These are phyloP conservation scores for Corynorhinus townsendii DNA, from an alignment of 2,113 vertebrate species.

Conservation along the genomic window DNA sequence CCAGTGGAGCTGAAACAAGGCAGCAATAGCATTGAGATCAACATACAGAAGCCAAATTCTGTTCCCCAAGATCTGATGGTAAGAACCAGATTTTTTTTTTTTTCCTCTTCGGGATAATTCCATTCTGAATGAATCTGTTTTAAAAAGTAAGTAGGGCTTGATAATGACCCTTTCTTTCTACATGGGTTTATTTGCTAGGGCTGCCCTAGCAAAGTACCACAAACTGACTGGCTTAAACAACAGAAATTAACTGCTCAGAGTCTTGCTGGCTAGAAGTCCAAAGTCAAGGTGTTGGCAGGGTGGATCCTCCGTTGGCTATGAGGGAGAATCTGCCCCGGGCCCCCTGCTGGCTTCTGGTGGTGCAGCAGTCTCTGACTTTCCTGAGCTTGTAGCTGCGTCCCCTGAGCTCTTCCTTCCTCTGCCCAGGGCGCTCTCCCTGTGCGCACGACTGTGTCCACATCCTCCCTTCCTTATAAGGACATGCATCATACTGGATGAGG, in stretches of 20 bases:
- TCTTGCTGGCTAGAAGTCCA: not conserved
- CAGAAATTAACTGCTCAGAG: not conserved
- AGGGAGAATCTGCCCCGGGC: not conserved
- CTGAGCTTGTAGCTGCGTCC: not conserved
- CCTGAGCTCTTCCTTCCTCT: not conserved
- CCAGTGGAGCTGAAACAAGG: slow-evolving; percentile 71
- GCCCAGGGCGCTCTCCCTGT: accelerated
- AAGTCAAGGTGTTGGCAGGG: not conserved
- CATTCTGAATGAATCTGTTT: slow-evolving; percentile 38
- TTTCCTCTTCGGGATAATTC: slow-evolving; percentile 46
- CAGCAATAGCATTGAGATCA: slow-evolving; percentile 75
- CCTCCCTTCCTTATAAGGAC: not conserved
- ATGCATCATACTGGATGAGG: not conserved
- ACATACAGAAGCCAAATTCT: slow-evolving; percentile 77
- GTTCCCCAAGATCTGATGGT: slow-evolving; percentile 76
- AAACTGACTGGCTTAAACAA: not conserved
- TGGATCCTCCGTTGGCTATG: not conserved
- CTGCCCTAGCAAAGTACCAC: not conserved
- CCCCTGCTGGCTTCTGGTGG: not conserved
- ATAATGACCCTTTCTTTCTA: not conserved
- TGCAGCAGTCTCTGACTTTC: not conserved
- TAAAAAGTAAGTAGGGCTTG: not conserved
- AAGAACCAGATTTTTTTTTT: slow-evolving; percentile 70
- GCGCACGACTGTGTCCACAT: not conserved
- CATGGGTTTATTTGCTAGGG: not conserved